phyloP scores from a whole-genome alignment of 2,888 invertebrate genomes.

The Nymphalis urticae region DNA sequence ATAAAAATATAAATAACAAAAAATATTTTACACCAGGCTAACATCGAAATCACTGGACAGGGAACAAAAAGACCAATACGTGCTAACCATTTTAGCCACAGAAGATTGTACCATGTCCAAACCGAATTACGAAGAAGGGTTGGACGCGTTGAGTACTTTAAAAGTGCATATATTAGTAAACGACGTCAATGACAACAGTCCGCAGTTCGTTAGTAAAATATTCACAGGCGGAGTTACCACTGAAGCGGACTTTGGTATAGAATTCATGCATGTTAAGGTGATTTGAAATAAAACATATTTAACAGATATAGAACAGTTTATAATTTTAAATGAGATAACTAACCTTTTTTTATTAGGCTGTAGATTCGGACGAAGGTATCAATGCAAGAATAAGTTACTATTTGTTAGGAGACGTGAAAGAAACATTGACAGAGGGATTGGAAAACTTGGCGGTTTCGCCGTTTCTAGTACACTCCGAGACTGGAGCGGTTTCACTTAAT shows the following conservation, averaged over 20 bases:
- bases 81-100: conserved; percentile 88
- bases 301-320: background rate
- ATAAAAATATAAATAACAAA: background rate
- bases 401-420: conserved; percentile 89
- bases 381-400: conserved; percentile 90
- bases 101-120: conserved; percentile 86
- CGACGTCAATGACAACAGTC: conserved; percentile 96
- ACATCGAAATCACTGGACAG: conserved; percentile 85
- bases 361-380: conserved; percentile 87
- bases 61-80: conserved; percentile 85
- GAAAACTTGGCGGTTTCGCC: conserved; percentile 90
- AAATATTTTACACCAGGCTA: conserved; percentile 48
- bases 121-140: conserved; percentile 80
- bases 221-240: conserved; percentile 98
- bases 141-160: conserved; percentile 87
- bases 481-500: conserved; percentile 92
- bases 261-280: conserved; percentile 92
- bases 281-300: conserved; percentile 25
- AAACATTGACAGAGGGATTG: conserved; percentile 92
- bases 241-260: conserved; percentile 93
- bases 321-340: background rate
- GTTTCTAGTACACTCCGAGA: conserved; percentile 90
- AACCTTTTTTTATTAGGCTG: conserved; percentile 76
- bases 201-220: conserved; percentile 88
- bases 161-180: conserved; percentile 86